Evolutionary conservation across 2,113 vertebrate genomes (phyloP).

Genomic region (Cyphomyrus discorhynchus): DNA sequence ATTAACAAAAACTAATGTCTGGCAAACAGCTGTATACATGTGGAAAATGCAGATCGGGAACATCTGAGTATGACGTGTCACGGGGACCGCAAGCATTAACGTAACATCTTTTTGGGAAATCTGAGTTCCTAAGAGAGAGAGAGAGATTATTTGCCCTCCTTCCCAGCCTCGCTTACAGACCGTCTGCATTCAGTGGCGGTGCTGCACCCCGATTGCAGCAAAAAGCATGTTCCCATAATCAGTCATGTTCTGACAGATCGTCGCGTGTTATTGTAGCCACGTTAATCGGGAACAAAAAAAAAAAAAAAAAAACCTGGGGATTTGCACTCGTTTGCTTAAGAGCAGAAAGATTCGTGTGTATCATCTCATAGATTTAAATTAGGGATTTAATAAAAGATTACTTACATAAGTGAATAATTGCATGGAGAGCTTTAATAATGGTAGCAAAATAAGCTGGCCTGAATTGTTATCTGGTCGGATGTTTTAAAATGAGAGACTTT

Average conservation of each 20-base stretch:
- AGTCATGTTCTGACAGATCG: constrained; percentile 36
- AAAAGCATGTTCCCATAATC: constrained; percentile 23
- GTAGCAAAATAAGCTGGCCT: not conserved
- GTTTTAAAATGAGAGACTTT: not conserved
- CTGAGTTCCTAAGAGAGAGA: not conserved
- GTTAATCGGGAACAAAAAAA: not conserved
- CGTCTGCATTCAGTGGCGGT: not conserved
- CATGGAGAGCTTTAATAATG: not conserved
- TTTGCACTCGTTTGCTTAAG: not conserved
- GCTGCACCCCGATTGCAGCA: constrained; percentile 9
- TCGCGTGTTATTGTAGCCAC: not conserved
- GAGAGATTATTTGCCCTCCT: not conserved
- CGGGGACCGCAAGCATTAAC: not conserved
- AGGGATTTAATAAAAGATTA: not conserved
- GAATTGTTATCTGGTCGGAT: not conserved
- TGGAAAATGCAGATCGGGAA: not conserved
- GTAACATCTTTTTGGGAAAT: not conserved
- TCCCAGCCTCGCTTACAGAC: not conserved
- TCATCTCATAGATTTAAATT: not conserved
- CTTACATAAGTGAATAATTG: not conserved
- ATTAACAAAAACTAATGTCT: no score
- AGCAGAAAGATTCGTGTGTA: not conserved
- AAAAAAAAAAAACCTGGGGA: not conserved
- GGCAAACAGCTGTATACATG: not conserved
- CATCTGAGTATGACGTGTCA: not conserved